Percentiles rank a stretch among this genome's conserved stretches.
Conservation (phyloP, 2,888 invertebrate species). For the Homarus gammarus region DNA sequence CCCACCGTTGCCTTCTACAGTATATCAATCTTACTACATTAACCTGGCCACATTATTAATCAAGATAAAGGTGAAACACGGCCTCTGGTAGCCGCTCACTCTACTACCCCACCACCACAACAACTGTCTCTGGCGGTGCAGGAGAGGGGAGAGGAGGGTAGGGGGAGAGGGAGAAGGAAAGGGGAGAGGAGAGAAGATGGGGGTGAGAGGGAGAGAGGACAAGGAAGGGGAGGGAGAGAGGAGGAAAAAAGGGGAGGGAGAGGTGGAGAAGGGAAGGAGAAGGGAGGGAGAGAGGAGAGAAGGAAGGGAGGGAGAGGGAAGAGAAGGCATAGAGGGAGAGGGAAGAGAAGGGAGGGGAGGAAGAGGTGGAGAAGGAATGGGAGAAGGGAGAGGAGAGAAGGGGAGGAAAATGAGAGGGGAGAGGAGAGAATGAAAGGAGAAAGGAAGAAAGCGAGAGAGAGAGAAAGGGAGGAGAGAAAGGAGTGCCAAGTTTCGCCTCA, state of each 20-base stretch:
- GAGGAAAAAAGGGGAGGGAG: constrained; percentile 42
- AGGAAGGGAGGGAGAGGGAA: constrained; percentile 1
- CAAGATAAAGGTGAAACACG: too few species aligned
- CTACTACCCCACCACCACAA: too few species aligned
- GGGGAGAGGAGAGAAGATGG: background rate
- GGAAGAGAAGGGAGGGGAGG: too few species aligned
- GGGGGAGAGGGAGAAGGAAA: constrained; percentile 23
- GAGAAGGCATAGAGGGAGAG: background rate
- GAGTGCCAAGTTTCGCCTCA: background rate
- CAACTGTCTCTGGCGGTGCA: too few species aligned
- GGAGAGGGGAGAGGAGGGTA: too few species aligned
- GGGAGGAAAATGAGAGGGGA: background rate
- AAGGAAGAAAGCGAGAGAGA: constrained; percentile 24
- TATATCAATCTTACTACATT: too few species aligned
- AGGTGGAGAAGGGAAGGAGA: constrained; percentile 56
- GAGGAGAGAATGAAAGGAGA: background rate
- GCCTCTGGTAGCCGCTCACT: too few species aligned
- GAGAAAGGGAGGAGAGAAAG: background rate
- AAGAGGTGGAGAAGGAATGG: background rate
- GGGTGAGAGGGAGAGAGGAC: constrained; percentile 42
- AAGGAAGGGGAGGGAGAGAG: constrained; percentile 48
- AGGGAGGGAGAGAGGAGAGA: constrained; percentile 25
- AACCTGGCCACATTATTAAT: too few species aligned
- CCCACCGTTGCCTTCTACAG: too few species aligned
- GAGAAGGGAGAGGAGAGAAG: background rate